Conservation (phyloP, 2,888 invertebrate species). For the Trichopria drosophilae region DNA sequence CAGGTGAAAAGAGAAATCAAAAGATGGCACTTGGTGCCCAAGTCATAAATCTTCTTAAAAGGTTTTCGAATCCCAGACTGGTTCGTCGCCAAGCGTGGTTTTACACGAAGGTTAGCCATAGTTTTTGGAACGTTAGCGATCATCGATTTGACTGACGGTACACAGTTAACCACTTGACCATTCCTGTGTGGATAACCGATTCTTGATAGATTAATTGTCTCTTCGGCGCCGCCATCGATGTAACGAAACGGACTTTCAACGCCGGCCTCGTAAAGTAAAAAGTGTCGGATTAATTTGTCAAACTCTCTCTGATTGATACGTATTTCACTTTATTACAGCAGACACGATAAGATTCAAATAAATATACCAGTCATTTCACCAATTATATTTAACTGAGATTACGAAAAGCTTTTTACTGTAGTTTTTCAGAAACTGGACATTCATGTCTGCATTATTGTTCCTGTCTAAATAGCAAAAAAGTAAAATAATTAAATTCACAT, state of each 20-base stretch:
- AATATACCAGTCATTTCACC: too few relatives aligned
- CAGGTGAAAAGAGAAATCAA: too few relatives aligned
- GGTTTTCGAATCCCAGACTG: conserved; percentile 43
- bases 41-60: conserved; percentile 52
- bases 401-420: too few relatives aligned
- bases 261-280: conserved; percentile 12
- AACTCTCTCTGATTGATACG: too few relatives aligned
- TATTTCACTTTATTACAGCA: too few relatives aligned
- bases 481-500: too few relatives aligned
- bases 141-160: conserved; percentile 54
- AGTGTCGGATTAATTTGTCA: conserved; percentile 29
- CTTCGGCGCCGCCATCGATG: conserved; percentile 28
- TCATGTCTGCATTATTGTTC: too few relatives aligned
- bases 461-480: too few relatives aligned
- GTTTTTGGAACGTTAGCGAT: conserved; percentile 52
- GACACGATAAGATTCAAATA: too few relatives aligned
- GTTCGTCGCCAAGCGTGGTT: conserved; percentile 44
- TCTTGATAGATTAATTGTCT: conserved; percentile 57
- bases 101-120: conserved; percentile 56
- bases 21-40: too few relatives aligned
- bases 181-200: conserved; percentile 41
- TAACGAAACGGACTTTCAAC: not conserved
- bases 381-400: too few relatives aligned
- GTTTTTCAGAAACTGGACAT: too few relatives aligned
- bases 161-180: conserved; percentile 59